phyloP scores from a whole-genome alignment of 2,797 vertebrate genomes.

The Botia almorhae region DNA sequence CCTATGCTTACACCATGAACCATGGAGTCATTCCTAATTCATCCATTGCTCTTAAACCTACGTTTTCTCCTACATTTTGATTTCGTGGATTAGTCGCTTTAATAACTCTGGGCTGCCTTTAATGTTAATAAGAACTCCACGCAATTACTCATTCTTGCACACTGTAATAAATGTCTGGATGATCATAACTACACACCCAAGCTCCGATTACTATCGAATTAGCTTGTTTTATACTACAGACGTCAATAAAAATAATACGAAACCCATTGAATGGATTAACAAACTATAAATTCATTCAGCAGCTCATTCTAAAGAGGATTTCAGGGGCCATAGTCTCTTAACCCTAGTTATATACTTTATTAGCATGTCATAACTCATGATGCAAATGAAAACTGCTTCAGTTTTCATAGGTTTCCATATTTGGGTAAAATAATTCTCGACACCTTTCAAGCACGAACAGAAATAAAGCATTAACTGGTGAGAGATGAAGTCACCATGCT shows the following conservation, averaged over 20 bases:
- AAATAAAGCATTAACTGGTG: not conserved
- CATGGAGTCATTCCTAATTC: not conserved
- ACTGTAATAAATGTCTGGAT: not conserved
- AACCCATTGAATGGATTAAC: too few relatives aligned
- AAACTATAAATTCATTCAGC: not conserved
- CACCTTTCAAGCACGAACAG: not conserved
- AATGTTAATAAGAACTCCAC: not conserved
- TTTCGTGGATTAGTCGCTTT: not conserved
- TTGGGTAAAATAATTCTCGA: not conserved
- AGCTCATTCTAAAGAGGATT: not conserved
- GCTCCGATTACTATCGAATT: not conserved
- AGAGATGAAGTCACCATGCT: not conserved
- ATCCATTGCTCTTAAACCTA: not conserved
- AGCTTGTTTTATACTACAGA: not conserved
- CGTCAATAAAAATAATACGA: too few relatives aligned
- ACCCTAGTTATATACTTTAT: not conserved
- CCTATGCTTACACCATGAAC: slow-evolving; percentile 7
- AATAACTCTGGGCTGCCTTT: too few relatives aligned
- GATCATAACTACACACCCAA: not conserved
- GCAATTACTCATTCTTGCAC: not conserved
- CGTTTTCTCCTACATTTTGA: not conserved
- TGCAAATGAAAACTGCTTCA: not conserved
- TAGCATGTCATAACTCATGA: not conserved
- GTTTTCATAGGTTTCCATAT: too few relatives aligned
- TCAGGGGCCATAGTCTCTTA: not conserved